phyloP scores from a whole-genome alignment of 2,888 invertebrate species.

The Notocelia uddmanniana region DNA sequence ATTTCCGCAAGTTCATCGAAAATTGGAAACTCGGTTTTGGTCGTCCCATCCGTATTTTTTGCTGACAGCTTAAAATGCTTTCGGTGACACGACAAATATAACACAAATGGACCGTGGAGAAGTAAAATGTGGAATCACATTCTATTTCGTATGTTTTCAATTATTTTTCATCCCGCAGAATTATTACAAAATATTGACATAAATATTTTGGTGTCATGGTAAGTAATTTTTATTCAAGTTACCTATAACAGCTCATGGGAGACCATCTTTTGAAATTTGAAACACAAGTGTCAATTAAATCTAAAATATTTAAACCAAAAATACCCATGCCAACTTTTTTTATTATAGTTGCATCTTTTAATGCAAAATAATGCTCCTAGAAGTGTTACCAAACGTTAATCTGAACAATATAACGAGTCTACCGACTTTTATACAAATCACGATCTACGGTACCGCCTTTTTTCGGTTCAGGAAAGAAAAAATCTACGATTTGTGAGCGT shows the following conservation, averaged over 20 bases:
- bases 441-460: slow-evolving; percentile 58
- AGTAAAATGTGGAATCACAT: not conserved
- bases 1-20: slow-evolving; percentile 58
- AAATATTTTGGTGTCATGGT: too few species aligned
- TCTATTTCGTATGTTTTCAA: not conserved
- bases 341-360: not conserved
- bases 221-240: too few species aligned
- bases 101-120: not conserved
- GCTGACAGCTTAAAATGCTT: slow-evolving; percentile 54
- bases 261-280: too few species aligned
- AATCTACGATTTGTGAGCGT: slow-evolving; percentile 61
- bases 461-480: slow-evolving; percentile 60
- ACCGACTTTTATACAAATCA: slow-evolving; percentile 19
- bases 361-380: not conserved
- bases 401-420: slow-evolving; percentile 13
- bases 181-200: too few species aligned
- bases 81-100: not conserved
- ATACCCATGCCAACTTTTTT: not conserved
- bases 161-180: not conserved
- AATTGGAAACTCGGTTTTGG: slow-evolving; percentile 60
- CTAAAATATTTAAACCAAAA: too few species aligned
- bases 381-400: slow-evolving; percentile 13
- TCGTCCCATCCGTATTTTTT: slow-evolving; percentile 58
- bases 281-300: too few species aligned
- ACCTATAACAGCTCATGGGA: too few species aligned